Percentiles rank a stretch among this genome's conserved stretches.
Conservation (phyloP, 2,888 invertebrate genomes). For the Pecten maximus region DNA sequence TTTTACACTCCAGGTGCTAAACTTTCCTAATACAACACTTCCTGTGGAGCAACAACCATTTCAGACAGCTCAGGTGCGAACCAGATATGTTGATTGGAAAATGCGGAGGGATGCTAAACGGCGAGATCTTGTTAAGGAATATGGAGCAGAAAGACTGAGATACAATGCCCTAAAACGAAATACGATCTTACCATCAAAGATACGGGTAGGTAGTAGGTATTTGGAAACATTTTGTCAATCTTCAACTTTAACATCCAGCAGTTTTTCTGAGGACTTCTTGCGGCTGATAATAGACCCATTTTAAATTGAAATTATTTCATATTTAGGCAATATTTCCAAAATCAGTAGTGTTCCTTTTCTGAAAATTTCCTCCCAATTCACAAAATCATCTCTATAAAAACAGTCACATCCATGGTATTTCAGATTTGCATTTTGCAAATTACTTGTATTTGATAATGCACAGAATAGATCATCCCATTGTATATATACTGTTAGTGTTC, state of each 20-base stretch:
- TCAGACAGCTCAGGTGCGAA: not conserved
- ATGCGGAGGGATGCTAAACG: constrained; percentile 94
- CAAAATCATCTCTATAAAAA: too few relatives aligned
- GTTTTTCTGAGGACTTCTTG: too few relatives aligned
- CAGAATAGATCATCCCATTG: too few relatives aligned
- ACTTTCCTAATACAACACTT: not conserved
- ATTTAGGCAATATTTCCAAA: too few relatives aligned
- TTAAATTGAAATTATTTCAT: too few relatives aligned
- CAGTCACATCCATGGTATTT: too few relatives aligned
- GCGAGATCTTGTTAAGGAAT: constrained; percentile 89
- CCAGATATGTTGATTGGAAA: constrained; percentile 85
- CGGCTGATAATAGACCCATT: too few relatives aligned
- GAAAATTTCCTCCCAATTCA: too few relatives aligned
- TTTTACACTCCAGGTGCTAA: not conserved
- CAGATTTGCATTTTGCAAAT: too few relatives aligned
- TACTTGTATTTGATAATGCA: too few relatives aligned
- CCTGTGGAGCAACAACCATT: not conserved
- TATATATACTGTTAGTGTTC: too few relatives aligned
- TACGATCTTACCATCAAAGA: constrained; percentile 91
- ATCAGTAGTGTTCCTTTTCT: too few relatives aligned
- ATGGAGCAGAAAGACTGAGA: constrained; percentile 90
- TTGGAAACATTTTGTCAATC: not conserved
- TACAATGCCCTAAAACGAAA: constrained; percentile 93
- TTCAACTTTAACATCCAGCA: not conserved
- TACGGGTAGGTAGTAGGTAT: constrained; percentile 84